Conservation (phyloP, 2,888 invertebrate genomes). For the Aelia acuminata region DNA sequence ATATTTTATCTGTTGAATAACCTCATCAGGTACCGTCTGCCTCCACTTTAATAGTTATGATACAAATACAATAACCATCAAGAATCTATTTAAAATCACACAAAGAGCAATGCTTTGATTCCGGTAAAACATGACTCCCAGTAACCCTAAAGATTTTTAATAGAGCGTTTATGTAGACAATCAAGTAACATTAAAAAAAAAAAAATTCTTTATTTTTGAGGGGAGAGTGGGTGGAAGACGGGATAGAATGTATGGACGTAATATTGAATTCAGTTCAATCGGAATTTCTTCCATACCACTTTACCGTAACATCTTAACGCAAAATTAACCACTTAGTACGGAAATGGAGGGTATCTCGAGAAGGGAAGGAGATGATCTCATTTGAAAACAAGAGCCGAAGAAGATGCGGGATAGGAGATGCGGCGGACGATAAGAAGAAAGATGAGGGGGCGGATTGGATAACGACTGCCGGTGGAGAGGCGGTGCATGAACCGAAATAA, state of each 20-base stretch:
- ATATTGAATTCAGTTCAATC: neutral
- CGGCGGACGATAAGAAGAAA: neutral
- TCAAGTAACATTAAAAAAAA: too few relatives aligned
- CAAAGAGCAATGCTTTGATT: too few relatives aligned
- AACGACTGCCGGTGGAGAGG: conserved; percentile 21
- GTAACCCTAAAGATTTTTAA: too few relatives aligned
- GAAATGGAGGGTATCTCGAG: neutral
- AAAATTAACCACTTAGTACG: neutral
- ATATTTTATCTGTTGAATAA: neutral
- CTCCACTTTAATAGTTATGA: neutral
- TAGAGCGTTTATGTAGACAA: too few relatives aligned
- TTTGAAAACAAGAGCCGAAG: conserved; percentile 10
- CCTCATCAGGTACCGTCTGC: neutral
- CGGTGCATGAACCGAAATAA: conserved; percentile 22
- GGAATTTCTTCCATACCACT: neutral
- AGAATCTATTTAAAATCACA: too few relatives aligned
- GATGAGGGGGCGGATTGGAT: neutral
- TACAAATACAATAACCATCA: too few relatives aligned
- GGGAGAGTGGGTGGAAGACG: neutral
- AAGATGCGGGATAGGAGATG: neutral
- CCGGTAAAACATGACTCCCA: too few relatives aligned
- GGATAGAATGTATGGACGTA: neutral
- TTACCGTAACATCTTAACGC: neutral
- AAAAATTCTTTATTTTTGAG: too few relatives aligned
- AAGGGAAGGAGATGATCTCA: neutral